Conservation (phyloP, 2,888 invertebrate genomes). For the Eupelmus urozonus region DNA sequence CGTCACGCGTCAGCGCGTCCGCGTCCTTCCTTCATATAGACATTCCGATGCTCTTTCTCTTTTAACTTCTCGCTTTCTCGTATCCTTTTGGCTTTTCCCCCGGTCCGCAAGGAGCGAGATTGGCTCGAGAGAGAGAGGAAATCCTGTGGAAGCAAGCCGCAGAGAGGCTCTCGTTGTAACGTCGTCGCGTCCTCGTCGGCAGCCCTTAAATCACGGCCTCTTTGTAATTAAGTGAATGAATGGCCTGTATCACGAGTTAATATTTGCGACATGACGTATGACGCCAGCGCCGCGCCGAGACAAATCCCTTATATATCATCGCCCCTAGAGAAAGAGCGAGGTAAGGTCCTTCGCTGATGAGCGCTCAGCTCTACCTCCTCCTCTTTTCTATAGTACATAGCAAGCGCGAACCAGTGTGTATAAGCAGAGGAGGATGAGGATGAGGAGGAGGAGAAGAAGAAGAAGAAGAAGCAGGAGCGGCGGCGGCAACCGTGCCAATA, state of each 20-base stretch:
- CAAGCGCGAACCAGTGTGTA: not conserved
- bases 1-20: conserved; percentile 75
- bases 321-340: conserved; percentile 25
- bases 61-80: not conserved
- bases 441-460: conserved; percentile 43
- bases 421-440: not conserved
- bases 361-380: conserved; percentile 21
- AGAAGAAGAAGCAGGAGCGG: conserved; percentile 47
- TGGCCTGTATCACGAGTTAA: conserved; percentile 76
- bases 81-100: not conserved
- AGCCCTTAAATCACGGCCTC: conserved; percentile 76
- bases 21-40: conserved; percentile 74
- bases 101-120: not conserved
- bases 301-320: conserved; percentile 78
- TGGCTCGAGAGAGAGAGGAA: not conserved
- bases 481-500: conserved; percentile 58
- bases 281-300: conserved; percentile 71
- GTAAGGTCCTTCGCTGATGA: conserved; percentile 43
- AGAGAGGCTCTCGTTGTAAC: not conserved
- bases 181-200: conserved; percentile 65
- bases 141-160: too few relatives aligned
- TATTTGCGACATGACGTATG: conserved; percentile 77
- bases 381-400: conserved; percentile 11
- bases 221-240: conserved; percentile 78
- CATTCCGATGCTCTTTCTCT: conserved; percentile 66